A percentile compares a stretch with the other conserved stretches of the same genome.
phyloP scores from a whole-genome alignment of 2,888 invertebrate species.

The Ornithoptera priamus region DNA sequence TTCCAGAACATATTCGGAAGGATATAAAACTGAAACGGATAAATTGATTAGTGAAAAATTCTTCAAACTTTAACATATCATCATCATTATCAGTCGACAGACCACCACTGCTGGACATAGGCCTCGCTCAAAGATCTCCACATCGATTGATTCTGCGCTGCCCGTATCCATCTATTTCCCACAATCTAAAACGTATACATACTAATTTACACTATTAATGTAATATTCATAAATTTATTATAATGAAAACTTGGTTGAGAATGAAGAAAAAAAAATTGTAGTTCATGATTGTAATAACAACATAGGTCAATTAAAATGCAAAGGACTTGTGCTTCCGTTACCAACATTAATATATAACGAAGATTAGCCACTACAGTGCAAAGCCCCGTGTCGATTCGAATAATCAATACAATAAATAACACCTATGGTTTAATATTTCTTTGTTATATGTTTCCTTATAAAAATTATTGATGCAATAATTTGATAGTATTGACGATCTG shows the following conservation, averaged over 20 bases:
- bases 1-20: neutral
- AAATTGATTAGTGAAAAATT: neutral
- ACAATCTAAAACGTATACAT: no score
- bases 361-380: neutral
- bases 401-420: neutral
- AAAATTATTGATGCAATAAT: neutral
- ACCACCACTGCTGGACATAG: no score
- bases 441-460: neutral
- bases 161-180: no score
- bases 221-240: no score
- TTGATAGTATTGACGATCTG: neutral
- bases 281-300: neutral
- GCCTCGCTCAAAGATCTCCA: no score
- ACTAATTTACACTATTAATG: neutral
- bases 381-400: neutral
- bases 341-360: slow-evolving; percentile 2
- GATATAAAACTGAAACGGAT: neutral
- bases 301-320: neutral
- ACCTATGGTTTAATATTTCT: neutral
- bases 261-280: neutral
- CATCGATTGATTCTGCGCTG: no score
- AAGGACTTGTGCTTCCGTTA: neutral
- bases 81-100: neutral
- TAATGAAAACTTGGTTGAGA: neutral
- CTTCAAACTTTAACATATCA: neutral